Base-by-base conservation (phyloP, 2,888 invertebrate genomes). In the Cancer borealis region DNA sequence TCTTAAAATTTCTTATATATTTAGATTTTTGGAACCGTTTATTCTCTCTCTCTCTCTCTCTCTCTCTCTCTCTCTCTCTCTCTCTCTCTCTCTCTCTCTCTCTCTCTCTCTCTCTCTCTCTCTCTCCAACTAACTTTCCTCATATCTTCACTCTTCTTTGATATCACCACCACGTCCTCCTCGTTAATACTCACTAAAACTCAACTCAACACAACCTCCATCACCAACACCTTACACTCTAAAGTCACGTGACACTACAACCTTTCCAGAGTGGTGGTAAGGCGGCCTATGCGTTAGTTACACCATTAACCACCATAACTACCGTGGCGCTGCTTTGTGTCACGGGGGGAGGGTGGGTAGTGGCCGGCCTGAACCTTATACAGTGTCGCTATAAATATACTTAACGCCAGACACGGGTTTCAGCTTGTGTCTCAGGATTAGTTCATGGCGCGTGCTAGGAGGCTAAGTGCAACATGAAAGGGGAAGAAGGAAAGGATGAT, bases 71-170 rank as follows among this genome's bases (percentile, higher is more conserved):
- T 54, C 54, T 54, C 54, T 54, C 54, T 66, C 66, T 66, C 66
- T 66, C 66, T 66, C 66, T 66, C 66, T 66, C 66, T 66, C 66
- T 66, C 66, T 66, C 66, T 66, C 66, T 66, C 66, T 66, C 66
- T 66, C 66, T 66, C 66, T 66, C 66, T 66, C 66, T 66, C 66
- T 66, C 66, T 66, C n/a, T 66, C 66, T 66, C 66, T 66, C 66
- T n/a, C 21, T 17, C 66, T 21, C 21, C 54, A 54, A 10, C 3
- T 3, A 54, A 14, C 17, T 54, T 54, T 54, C 54, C 54, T 3
- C 54, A 17, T 54, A 17, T 54, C 12, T 84, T 12, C 84, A 12
- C 30, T 84, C 84, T n/a, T 84, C 84, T 39, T 84, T 84, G 84
- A 84, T 84, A 84, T 39, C 84, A 39, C 39, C 84, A 10, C 39